phyloP scores from a whole-genome alignment of 2,888 invertebrate species.

The Ommatoiulus sabulosus region DNA sequence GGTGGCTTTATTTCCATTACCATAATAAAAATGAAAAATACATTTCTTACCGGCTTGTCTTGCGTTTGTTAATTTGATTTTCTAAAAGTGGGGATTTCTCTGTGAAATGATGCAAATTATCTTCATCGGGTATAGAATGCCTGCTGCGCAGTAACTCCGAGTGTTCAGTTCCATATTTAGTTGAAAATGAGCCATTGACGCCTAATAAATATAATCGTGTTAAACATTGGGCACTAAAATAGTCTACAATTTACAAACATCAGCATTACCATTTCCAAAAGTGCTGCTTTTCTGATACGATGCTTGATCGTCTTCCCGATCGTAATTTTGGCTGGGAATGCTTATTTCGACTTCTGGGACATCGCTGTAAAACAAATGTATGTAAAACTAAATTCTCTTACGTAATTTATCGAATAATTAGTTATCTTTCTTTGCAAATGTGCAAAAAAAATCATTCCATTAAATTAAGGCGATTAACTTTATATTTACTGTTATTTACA shows the following conservation, averaged over 20 bases:
- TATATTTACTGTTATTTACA: too few species aligned
- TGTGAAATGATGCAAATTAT: constrained; percentile 31
- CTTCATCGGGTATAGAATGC: constrained; percentile 4
- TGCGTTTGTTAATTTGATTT: not conserved
- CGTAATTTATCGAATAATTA: too few species aligned
- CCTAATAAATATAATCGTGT: not conserved
- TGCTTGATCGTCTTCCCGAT: not conserved
- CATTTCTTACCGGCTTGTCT: not conserved
- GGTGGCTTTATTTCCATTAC: not conserved
- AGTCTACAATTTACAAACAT: not conserved
- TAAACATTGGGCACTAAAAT: not conserved
- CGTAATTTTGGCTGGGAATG: not conserved
- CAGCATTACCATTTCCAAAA: not conserved
- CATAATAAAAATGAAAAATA: not conserved
- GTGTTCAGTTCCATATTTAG: constrained; percentile 46
- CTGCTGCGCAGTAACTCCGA: not conserved
- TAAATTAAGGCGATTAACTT: too few species aligned
- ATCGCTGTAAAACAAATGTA: not conserved
- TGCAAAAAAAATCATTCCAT: too few species aligned
- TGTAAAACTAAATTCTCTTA: not conserved
- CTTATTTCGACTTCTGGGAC: not conserved
- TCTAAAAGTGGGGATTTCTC: constrained; percentile 39
- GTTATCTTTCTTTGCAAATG: too few species aligned
- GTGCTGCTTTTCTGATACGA: not conserved
- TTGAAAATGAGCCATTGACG: not conserved